A percentile compares a stretch with the other conserved stretches of the same genome.
Conservation (phyloP, 2,113 vertebrate species). For the Eurypyga helias region DNA sequence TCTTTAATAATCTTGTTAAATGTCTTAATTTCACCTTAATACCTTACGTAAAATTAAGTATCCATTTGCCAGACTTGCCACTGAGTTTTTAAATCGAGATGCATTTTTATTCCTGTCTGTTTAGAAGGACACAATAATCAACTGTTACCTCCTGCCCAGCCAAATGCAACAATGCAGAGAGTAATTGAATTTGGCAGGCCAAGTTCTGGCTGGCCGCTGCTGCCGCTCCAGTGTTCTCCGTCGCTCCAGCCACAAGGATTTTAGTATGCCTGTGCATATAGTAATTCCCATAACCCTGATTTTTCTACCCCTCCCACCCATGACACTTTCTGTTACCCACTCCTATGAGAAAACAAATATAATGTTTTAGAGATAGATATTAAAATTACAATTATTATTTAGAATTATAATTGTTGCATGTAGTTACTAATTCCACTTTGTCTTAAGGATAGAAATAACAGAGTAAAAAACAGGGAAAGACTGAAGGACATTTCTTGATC, state of each 20-base stretch:
- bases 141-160: neutral
- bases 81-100: neutral
- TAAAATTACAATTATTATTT: neutral
- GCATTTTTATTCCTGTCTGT: neutral
- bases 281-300: neutral
- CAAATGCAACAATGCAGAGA: neutral
- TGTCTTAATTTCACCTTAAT: neutral
- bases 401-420: neutral
- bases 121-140: neutral
- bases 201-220: neutral
- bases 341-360: neutral
- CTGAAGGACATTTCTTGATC: neutral
- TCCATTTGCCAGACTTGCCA: neutral
- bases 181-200: neutral
- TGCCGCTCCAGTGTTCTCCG: neutral
- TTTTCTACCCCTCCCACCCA: neutral
- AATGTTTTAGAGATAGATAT: neutral
- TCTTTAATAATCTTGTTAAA: neutral
- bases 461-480: neutral
- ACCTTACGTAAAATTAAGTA: neutral
- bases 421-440: neutral
- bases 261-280: rapidly evolving
- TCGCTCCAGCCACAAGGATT: neutral
- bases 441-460: neutral
- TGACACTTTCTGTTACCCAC: neutral